Evolutionary conservation across 2,888 invertebrate genomes (phyloP), one percentile per base, ranked within the genome.

Genomic region (Cacoxenus indagator): DNA sequence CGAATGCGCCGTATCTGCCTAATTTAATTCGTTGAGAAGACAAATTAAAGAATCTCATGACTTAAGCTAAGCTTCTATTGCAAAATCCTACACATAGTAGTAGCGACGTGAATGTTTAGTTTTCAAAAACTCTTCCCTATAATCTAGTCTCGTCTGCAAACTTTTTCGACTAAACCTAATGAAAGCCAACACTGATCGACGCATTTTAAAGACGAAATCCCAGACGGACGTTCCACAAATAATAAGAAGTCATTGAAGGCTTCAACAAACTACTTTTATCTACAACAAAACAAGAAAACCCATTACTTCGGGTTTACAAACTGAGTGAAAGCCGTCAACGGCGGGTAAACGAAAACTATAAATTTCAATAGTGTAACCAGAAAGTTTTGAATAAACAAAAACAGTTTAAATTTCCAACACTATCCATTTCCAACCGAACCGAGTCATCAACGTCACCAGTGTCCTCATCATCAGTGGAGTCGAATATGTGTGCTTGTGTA

Each of bases 341-440:
- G 65, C 59, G 68, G 66, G 65, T 67, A 73, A 55, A 68, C 72
- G 74, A 64, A 73, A 76, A 77, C 76, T 77, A 73, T 76, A 77
- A 79, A 76, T 77, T 77, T 74, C 71, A 74, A 74, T 77, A 67
- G 73, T 69, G 70, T 57, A 55, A 73, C 65, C 67, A 68, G 69
- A 82, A 81, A 82, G 76, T 81, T 82, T 80, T 69, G 69, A 74
- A 75, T 76, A 77, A 75, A 76, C 77, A 69, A 72, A 76, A 72
- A 72, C 74, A 73, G 77, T 71, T 75, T 75, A 71, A 75, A 67
- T 73, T 75, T 74, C 71, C 69, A 67, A 64, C 69, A 64, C 61
- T 17, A 6, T 17, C 3, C 3, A 5, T 43, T 43, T 43, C 5
- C 45, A 43, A 43, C 22, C 51, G 9, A 51, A 51, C 17, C 22